Percentiles rank a stretch among this genome's conserved stretches.
Conservation (phyloP, 1,140 invertebrate genomes). For the Meloidogyne floridensis region DNA sequence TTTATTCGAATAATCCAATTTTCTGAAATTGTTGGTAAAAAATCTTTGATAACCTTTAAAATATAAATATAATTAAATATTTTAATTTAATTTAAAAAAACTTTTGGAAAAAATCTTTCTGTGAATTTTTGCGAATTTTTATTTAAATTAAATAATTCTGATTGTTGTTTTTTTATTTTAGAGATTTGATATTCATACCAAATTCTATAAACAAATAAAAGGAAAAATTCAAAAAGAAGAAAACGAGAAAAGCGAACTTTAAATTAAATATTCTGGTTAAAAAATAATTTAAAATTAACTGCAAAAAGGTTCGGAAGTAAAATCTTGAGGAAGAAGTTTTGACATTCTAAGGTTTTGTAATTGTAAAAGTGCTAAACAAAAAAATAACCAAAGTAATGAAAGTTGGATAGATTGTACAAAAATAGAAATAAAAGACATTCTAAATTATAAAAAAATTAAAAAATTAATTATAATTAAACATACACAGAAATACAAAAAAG, state of each 20-base stretch:
- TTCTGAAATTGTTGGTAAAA: not conserved
- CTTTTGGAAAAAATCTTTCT: conserved; percentile 13
- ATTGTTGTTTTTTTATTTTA: not conserved
- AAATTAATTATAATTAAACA: not conserved
- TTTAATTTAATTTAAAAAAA: not conserved
- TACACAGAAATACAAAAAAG: conserved; percentile 25
- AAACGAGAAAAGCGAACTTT: conserved; percentile 17
- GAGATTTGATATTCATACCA: not conserved
- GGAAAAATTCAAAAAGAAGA: conserved; percentile 19
- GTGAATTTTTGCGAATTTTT: not conserved
- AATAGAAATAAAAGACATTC: conserved; percentile 25
- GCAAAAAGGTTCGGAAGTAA: conserved; percentile 27
- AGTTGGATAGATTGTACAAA: not conserved
- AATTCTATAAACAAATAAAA: conserved; percentile 21
- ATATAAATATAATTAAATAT: not conserved
- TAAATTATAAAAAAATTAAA: conserved; percentile 1
- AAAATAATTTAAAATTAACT: not conserved
- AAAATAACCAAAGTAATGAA: conserved; percentile 18
- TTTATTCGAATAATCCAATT: not conserved
- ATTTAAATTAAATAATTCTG: not conserved
- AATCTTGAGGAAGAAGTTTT: conserved; percentile 19
- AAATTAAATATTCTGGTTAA: not conserved
- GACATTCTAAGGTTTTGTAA: conserved; percentile 12
- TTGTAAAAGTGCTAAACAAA: conserved; percentile 16
- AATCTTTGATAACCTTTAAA: not conserved